phyloP scores from a whole-genome alignment of 2,113 vertebrate genomes.

The Caretta caretta region DNA sequence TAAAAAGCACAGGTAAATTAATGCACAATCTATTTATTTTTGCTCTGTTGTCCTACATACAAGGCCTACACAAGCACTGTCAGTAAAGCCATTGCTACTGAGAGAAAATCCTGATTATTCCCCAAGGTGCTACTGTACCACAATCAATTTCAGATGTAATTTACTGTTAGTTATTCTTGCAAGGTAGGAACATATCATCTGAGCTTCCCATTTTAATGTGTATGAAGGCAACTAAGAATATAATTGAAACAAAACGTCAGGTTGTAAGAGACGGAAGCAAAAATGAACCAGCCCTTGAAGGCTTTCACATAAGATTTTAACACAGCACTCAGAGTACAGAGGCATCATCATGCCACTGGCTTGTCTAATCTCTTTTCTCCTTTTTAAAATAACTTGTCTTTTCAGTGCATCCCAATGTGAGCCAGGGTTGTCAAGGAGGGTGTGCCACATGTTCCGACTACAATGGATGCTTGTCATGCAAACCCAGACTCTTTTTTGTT shows the following conservation, averaged over 20 bases:
- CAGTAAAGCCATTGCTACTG: not conserved
- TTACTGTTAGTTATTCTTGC: not conserved
- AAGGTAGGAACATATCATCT: not conserved
- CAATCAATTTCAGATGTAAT: not conserved
- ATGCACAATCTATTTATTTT: not conserved
- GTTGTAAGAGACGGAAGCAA: not conserved
- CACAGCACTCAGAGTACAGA: not conserved
- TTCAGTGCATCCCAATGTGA: constrained; percentile 90
- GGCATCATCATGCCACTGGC: not conserved
- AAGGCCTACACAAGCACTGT: not conserved
- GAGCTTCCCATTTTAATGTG: constrained; percentile 3
- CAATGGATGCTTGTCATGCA: constrained; percentile 98
- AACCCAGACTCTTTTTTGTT: constrained; percentile 96
- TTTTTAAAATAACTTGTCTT: constrained; percentile 61
- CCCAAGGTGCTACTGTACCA: not conserved
- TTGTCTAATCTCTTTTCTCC: constrained; percentile 34
- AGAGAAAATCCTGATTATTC: not conserved
- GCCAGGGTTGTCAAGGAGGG: constrained; percentile 94
- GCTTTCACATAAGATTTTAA: not conserved
- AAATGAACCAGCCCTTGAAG: constrained; percentile 7
- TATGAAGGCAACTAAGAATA: constrained; percentile 9
- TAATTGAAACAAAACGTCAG: constrained; percentile 8
- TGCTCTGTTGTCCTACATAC: not conserved
- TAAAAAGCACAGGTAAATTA: not conserved
- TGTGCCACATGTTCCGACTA: constrained; percentile 98